phyloP scores from a whole-genome alignment of 2,113 vertebrate genomes.

The Acanthisitta chloris region DNA sequence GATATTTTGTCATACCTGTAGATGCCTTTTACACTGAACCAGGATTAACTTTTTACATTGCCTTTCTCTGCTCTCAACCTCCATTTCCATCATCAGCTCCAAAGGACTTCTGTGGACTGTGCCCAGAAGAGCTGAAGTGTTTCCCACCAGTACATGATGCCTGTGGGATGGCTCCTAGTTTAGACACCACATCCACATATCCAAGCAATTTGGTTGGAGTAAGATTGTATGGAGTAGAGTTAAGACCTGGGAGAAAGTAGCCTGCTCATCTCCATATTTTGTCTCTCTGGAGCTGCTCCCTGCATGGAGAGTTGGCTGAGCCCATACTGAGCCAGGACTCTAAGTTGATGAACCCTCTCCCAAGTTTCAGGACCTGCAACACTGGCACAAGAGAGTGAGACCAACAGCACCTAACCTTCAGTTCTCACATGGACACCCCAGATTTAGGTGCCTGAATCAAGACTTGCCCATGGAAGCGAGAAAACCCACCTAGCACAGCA shows the following conservation, averaged over 20 bases:
- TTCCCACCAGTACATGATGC: neutral
- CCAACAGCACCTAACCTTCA: neutral
- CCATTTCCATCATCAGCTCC: neutral
- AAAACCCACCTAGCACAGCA: neutral
- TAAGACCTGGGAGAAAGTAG: neutral
- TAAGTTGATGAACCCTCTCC: neutral
- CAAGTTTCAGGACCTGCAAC: neutral
- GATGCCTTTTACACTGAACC: neutral
- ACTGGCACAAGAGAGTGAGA: neutral
- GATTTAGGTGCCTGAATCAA: neutral
- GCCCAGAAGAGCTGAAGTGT: neutral
- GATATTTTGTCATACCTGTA: neutral
- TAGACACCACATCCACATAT: neutral
- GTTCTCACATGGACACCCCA: neutral
- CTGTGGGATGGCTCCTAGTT: neutral
- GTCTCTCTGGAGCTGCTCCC: neutral
- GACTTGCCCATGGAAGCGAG: rapidly evolving
- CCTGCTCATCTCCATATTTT: neutral
- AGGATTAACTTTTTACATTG: neutral
- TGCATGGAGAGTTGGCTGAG: neutral
- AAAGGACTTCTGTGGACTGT: neutral
- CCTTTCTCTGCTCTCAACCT: neutral
- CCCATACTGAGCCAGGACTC: neutral
- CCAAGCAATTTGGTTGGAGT: neutral
- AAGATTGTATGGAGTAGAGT: neutral